Evolutionary conservation across 23 tunicate species (phyloP).

Genomic region (Oikopleura dioica): DNA sequence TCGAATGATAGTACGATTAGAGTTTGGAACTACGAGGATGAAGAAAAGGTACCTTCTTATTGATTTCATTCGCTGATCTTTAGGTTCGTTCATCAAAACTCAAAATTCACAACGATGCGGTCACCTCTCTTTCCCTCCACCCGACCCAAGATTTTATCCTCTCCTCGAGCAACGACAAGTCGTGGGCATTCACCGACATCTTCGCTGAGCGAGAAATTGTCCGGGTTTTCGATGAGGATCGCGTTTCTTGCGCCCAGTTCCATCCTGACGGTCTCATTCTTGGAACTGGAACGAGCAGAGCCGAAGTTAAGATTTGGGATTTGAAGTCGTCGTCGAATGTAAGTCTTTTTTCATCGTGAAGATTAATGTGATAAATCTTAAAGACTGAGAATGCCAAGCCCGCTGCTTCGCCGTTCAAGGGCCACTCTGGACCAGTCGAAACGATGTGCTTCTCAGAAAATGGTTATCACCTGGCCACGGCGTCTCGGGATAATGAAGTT

Average conservation of each 20-base stretch:
- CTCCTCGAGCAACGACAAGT: neutral
- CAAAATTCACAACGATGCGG: neutral
- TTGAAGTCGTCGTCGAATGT: conserved; percentile 27
- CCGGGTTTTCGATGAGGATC: neutral
- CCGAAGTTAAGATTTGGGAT: conserved; percentile 97
- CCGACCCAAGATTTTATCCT: neutral
- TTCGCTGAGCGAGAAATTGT: neutral
- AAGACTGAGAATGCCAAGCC: neutral
- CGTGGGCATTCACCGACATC: neutral
- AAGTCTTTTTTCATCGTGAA: too few relatives aligned
- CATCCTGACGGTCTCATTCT: conserved; percentile 98
- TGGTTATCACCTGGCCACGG: conserved; percentile 92
- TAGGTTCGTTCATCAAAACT: too few relatives aligned
- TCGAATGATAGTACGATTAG: conserved; percentile 63
- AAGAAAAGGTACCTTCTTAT: neutral
- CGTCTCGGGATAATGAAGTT: conserved; percentile 54
- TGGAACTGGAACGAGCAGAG: conserved; percentile 88
- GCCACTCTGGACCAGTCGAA: conserved; percentile 81
- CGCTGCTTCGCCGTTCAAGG: conserved; percentile 25
- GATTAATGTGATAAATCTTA: too few relatives aligned
- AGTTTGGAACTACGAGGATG: conserved; percentile 63
- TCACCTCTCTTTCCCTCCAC: neutral
- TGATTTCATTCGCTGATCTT: too few relatives aligned
- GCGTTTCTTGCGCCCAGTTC: conserved; percentile 60
- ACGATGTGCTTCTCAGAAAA: conserved; percentile 83